A percentile compares a stretch with the other conserved stretches of the same genome.
phyloP scores from a whole-genome alignment of 2,797 vertebrate genomes.

The Poecile montanus region DNA sequence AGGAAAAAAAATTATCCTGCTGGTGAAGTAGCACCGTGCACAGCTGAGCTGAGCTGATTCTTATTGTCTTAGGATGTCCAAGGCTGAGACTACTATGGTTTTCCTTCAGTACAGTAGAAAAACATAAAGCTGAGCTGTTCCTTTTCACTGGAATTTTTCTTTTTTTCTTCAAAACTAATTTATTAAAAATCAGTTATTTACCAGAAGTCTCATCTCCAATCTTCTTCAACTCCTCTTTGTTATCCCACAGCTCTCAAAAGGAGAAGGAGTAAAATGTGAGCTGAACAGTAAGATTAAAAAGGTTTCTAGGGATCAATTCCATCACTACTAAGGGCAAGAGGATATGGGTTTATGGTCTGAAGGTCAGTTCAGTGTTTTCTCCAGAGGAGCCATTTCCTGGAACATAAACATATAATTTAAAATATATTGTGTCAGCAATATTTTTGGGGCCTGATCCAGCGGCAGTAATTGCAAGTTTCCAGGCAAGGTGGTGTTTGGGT shows the following conservation, averaged over 20 bases:
- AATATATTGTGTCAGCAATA: background rate
- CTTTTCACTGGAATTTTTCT: background rate
- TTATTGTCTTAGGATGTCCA: background rate
- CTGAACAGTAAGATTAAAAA: background rate
- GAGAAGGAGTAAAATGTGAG: background rate
- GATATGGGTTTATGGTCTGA: background rate
- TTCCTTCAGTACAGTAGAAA: background rate
- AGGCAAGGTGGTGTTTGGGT: background rate
- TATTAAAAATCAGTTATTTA: conserved; percentile 30
- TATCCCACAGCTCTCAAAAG: background rate
- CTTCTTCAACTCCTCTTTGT: background rate
- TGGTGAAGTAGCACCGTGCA: background rate
- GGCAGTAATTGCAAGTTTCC: conserved; percentile 24
- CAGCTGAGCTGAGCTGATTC: background rate
- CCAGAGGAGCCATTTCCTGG: conserved; percentile 3
- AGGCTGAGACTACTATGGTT: background rate
- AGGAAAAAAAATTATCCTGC: background rate
- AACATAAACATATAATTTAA: conserved; percentile 41
- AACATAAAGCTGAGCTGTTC: background rate
- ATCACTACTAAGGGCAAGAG: background rate
- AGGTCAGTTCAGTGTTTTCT: conserved; percentile 3
- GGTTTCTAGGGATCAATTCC: background rate
- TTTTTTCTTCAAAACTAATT: background rate
- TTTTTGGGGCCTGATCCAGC: conserved; percentile 20
- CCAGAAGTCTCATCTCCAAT: background rate